These are phyloP conservation scores for Xiphophorus hellerii DNA, from an alignment of 2,113 vertebrate species.

Conservation along the genomic window DNA sequence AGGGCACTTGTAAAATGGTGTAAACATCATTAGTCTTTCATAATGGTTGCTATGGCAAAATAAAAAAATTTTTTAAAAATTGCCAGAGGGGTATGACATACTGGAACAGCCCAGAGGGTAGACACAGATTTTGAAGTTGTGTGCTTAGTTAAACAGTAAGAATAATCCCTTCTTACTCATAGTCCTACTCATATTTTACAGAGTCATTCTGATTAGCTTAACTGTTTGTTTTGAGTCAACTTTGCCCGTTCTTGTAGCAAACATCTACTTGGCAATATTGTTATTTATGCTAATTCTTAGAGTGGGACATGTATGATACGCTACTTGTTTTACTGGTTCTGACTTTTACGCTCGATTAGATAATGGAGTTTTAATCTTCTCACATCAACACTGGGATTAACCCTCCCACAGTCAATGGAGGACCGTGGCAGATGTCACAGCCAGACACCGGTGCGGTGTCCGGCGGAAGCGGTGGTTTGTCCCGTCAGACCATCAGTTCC, in stretches of 20 bases:
- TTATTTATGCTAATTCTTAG: not conserved
- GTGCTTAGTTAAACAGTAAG: conserved; percentile 28
- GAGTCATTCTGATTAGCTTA: conserved; percentile 7
- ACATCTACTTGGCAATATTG: not conserved
- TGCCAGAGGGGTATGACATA: not conserved
- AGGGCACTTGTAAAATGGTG: conserved; percentile 36
- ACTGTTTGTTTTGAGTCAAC: conserved; percentile 2
- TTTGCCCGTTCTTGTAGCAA: not conserved
- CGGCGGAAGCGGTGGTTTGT: no score
- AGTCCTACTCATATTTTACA: not conserved
- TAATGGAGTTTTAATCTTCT: no score
- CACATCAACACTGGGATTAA: no score
- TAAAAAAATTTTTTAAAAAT: conserved; percentile 9
- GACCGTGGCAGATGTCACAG: no score
- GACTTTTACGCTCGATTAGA: no score
- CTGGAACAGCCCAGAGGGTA: conserved; percentile 4
- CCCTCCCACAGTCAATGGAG: no score
- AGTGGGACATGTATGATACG: not conserved
- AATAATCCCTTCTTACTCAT: not conserved
- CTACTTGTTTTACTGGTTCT: not conserved
- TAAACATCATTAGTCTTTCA: conserved; percentile 55
- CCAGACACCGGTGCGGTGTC: no score
- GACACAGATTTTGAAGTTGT: conserved; percentile 23
- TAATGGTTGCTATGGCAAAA: conserved; percentile 51
- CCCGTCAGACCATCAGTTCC: no score